Percentiles rank a stretch among this genome's conserved stretches.
Evolutionary conservation across 2,797 vertebrate genomes (phyloP).

Genomic region (Buphagus erythrorhynchus): DNA sequence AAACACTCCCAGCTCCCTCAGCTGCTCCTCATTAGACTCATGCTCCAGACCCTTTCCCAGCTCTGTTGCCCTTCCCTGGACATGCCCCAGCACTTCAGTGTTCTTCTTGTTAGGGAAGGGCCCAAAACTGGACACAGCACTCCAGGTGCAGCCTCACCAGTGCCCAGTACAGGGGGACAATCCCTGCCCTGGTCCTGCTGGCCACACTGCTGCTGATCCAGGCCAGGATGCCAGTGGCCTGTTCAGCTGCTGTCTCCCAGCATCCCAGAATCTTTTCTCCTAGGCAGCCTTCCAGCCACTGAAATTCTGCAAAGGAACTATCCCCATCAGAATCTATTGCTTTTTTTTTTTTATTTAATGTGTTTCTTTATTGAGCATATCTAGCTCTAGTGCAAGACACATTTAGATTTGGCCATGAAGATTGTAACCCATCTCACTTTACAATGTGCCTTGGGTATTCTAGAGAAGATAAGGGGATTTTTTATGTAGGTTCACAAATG

Average conservation of each 20-base stretch:
- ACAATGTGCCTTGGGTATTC: neutral
- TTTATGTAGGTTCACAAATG: neutral
- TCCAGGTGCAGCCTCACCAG: accelerated
- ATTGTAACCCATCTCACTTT: neutral
- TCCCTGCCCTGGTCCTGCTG: neutral
- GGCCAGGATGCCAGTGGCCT: accelerated
- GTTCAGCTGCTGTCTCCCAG: neutral
- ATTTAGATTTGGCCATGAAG: neutral
- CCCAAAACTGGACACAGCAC: neutral
- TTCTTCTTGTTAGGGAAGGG: neutral
- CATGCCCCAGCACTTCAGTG: accelerated
- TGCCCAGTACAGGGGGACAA: accelerated
- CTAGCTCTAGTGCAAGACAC: neutral
- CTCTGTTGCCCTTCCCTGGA: accelerated
- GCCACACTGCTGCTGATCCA: accelerated
- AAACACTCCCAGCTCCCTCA: neutral
- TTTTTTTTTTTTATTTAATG: neutral
- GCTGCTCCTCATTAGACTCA: neutral
- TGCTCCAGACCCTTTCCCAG: neutral
- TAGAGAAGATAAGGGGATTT: neutral
- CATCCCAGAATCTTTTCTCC: neutral
- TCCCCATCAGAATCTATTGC: neutral
- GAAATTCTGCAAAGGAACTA: neutral
- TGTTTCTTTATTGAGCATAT: neutral
- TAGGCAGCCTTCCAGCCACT: neutral